Conservation (phyloP, 2,797 vertebrate genomes). For the Hypotaenidia okinawae region DNA sequence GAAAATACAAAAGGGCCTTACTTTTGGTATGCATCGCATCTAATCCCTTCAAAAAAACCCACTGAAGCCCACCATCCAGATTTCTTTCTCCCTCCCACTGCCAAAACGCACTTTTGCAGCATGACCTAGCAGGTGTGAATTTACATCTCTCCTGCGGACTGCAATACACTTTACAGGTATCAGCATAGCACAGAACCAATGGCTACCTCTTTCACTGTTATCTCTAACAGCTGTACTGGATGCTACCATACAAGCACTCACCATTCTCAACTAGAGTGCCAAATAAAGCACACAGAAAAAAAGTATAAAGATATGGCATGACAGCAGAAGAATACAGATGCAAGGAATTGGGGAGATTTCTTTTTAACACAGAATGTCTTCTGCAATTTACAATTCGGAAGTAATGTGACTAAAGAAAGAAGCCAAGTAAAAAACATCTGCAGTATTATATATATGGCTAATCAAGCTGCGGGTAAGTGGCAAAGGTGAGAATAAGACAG, state of each 20-base stretch:
- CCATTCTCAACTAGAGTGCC: background rate
- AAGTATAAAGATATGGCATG: background rate
- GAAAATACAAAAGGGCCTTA: background rate
- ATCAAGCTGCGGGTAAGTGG: background rate
- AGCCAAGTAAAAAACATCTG: background rate
- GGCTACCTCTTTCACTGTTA: background rate
- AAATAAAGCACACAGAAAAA: background rate
- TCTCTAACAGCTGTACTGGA: background rate
- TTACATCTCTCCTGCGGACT: background rate
- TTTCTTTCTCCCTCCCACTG: background rate
- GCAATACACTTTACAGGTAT: background rate
- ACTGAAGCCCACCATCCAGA: fast-evolving
- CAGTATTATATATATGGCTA: background rate
- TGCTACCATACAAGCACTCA: background rate
- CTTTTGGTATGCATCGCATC: background rate
- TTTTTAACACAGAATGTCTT: background rate
- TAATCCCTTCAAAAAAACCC: background rate
- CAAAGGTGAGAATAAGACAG: background rate
- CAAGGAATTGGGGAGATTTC: background rate
- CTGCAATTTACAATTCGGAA: background rate
- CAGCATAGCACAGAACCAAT: background rate
- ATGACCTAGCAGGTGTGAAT: background rate
- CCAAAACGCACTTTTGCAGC: background rate
- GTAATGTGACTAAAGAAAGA: background rate
- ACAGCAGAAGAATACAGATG: background rate